phyloP scores from a whole-genome alignment of 2,888 invertebrate species.

The Trachelus stipa region DNA sequence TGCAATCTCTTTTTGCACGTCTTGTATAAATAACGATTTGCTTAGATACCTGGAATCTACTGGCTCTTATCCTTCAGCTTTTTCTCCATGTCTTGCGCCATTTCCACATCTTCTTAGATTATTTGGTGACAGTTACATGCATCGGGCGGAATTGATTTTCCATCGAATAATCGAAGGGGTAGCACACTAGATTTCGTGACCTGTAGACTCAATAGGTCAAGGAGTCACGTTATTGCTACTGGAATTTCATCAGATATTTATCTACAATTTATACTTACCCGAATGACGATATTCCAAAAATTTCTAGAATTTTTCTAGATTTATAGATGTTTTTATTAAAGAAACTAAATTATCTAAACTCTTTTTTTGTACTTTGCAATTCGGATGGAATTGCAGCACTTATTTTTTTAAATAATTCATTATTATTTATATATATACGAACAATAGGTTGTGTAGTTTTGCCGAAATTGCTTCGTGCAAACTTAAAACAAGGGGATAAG shows the following conservation, averaged over 20 bases:
- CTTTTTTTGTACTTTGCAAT: background rate
- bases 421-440: too few species aligned
- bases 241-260: background rate
- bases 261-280: background rate
- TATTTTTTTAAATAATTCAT: too few species aligned
- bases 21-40: constrained; percentile 22
- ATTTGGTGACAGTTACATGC: background rate
- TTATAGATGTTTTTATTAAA: too few species aligned
- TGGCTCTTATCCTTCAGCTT: background rate
- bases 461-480: background rate
- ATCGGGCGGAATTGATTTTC: background rate
- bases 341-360: background rate
- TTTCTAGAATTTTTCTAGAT: background rate
- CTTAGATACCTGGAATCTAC: background rate
- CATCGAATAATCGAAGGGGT: background rate
- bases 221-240: background rate
- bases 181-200: background rate
- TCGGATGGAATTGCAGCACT: background rate
- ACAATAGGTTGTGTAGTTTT: too few species aligned
- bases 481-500: too few species aligned
- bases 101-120: background rate
- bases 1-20: constrained; percentile 30
- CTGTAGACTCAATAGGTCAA: background rate
- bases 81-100: background rate
- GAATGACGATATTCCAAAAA: background rate